Percentiles rank a stretch among this genome's conserved stretches.
phyloP scores from a whole-genome alignment of 1,140 invertebrate species.

The Cotesia typhae region DNA sequence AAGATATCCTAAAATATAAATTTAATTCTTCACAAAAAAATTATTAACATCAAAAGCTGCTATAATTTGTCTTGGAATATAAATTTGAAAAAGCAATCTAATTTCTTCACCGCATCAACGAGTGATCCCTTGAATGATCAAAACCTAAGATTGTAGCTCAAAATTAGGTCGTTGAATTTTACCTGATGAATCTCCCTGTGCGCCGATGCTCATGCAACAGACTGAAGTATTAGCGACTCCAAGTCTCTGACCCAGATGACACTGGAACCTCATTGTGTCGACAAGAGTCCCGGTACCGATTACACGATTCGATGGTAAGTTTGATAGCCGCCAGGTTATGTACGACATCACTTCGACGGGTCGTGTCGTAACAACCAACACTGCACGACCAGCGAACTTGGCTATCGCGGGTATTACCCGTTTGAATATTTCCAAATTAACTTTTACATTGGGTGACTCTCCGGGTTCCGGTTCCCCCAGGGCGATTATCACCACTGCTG shows the following conservation, averaged over 20 bases:
- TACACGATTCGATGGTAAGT: constrained; percentile 69
- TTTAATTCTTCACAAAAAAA: no score
- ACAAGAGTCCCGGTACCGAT: constrained; percentile 74
- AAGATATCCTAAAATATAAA: no score
- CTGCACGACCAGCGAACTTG: constrained; percentile 68
- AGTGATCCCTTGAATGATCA: not conserved
- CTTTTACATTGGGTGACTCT: constrained; percentile 59
- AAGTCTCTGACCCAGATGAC: constrained; percentile 68
- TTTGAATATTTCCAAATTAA: constrained; percentile 72
- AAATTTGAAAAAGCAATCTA: no score
- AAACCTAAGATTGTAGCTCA: not conserved
- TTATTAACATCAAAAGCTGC: no score
- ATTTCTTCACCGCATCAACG: not conserved
- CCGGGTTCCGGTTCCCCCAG: constrained; percentile 42
- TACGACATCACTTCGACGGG: constrained; percentile 74
- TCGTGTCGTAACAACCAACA: constrained; percentile 70
- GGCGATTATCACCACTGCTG: constrained; percentile 53
- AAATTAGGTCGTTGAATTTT: constrained; percentile 23
- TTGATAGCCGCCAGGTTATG: constrained; percentile 74
- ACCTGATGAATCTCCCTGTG: constrained; percentile 72
- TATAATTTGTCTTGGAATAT: no score
- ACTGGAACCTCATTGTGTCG: constrained; percentile 71
- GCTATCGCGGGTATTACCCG: constrained; percentile 69
- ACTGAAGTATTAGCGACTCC: constrained; percentile 67
- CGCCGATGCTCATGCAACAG: constrained; percentile 72